Percentiles rank a stretch among this genome's conserved stretches.
These are phyloP conservation scores for Aphodius granarius DNA, from an alignment of 2,888 invertebrate genomes.

Conservation along the genomic window DNA sequence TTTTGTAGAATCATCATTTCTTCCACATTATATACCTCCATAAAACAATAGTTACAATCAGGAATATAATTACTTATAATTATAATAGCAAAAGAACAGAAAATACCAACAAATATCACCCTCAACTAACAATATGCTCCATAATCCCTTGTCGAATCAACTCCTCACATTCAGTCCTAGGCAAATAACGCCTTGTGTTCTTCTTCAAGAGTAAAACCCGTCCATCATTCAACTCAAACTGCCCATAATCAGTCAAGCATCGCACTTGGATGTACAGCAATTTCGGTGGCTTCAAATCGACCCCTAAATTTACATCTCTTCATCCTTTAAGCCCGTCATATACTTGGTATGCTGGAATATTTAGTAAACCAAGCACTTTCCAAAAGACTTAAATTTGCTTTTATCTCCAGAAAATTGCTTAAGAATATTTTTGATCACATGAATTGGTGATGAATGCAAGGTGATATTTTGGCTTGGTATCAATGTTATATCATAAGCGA, in stretches of 20 bases:
- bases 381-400: slow-evolving; percentile 74
- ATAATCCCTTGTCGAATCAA: slow-evolving; percentile 88
- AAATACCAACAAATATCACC: too few species aligned
- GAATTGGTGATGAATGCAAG: too few species aligned
- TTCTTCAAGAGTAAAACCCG: slow-evolving; percentile 84
- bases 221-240: slow-evolving; percentile 93
- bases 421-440: too few species aligned
- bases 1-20: too few species aligned
- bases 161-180: slow-evolving; percentile 86
- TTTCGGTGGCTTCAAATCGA: slow-evolving; percentile 89
- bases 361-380: slow-evolving; percentile 88
- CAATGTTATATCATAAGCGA: too few species aligned
- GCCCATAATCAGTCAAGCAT: slow-evolving; percentile 89
- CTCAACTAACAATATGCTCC: slow-evolving; percentile 63
- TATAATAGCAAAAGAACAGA: too few species aligned
- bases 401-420: too few species aligned
- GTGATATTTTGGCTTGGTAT: too few species aligned
- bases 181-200: slow-evolving; percentile 88
- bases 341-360: slow-evolving; percentile 87
- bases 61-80: too few species aligned
- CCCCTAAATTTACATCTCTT: slow-evolving; percentile 84
- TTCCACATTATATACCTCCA: too few species aligned
- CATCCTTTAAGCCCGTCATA: slow-evolving; percentile 87
- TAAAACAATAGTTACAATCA: too few species aligned
- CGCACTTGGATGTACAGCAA: slow-evolving; percentile 89